phyloP scores from a whole-genome alignment of 2,113 vertebrate species.

The Pionites leucogaster region DNA sequence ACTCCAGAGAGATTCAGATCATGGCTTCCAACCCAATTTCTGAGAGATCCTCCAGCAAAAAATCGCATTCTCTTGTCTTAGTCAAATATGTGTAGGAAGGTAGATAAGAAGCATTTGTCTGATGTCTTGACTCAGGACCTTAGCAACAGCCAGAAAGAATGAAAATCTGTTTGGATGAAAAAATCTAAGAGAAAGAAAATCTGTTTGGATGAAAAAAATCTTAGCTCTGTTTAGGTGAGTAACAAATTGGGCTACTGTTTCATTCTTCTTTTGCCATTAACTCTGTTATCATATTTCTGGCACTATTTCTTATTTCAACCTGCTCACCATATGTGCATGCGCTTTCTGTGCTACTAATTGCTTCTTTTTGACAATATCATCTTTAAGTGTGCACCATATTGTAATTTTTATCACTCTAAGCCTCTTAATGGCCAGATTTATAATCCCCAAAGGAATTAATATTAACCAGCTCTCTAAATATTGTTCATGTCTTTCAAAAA shows the following conservation, averaged over 20 bases:
- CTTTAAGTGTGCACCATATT: slow-evolving; percentile 75
- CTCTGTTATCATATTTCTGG: slow-evolving; percentile 49
- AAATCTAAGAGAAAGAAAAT: not conserved
- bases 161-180: not conserved
- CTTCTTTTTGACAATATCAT: slow-evolving; percentile 78
- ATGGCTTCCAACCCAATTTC: not conserved
- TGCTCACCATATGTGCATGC: slow-evolving; percentile 76
- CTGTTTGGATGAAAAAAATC: not conserved
- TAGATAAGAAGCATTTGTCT: slow-evolving; percentile 4
- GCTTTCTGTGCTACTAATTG: slow-evolving; percentile 77
- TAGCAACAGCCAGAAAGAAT: not conserved
- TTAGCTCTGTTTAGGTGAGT: slow-evolving; percentile 4
- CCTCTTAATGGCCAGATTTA: slow-evolving; percentile 83
- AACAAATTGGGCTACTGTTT: slow-evolving; percentile 55
- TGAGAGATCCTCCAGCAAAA: not conserved
- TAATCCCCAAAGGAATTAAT: slow-evolving; percentile 78
- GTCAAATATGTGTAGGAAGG: not conserved
- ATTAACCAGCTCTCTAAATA: slow-evolving; percentile 84
- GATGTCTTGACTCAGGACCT: not conserved
- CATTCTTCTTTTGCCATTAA: slow-evolving; percentile 49
- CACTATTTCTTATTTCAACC: slow-evolving; percentile 72
- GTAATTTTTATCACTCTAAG: slow-evolving; percentile 80
- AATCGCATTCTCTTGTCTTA: slow-evolving; percentile 25
- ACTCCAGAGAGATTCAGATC: not conserved
- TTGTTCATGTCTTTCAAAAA: slow-evolving; percentile 77